These are phyloP conservation scores for Agapornis roseicollis DNA, from an alignment of 2,113 vertebrate species.

Conservation along the genomic window DNA sequence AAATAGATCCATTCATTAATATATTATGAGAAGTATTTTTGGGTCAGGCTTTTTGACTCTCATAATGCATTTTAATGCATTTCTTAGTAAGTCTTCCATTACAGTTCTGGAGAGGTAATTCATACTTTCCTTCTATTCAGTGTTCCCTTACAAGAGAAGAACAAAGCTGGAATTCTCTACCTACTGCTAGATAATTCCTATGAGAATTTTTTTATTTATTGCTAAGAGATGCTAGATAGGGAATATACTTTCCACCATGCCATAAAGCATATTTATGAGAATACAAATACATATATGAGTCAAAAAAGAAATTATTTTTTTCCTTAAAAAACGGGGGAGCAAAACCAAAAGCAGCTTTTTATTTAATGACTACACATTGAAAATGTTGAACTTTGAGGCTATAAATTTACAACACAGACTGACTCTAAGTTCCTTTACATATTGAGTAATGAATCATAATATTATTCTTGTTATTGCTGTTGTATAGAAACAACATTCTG, in stretches of 20 bases:
- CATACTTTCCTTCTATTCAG: not conserved
- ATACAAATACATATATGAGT: not conserved
- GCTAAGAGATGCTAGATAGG: not conserved
- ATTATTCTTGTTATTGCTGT: not conserved
- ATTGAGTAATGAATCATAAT: not conserved
- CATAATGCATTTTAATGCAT: not conserved
- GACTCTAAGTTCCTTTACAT: not conserved
- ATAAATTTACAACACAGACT: not conserved
- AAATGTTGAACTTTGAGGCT: not conserved
- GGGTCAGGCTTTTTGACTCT: constrained; percentile 15
- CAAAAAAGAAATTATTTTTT: not conserved
- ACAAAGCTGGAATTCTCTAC: not conserved
- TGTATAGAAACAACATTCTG: not conserved
- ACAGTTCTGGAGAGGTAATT: not conserved
- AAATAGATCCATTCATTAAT: constrained; percentile 30
- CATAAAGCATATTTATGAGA: not conserved
- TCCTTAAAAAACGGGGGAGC: not conserved
- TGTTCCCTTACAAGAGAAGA: not conserved
- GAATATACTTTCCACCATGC: not conserved
- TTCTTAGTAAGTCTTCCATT: not conserved
- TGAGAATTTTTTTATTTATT: not conserved
- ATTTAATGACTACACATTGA: rapidly evolving
- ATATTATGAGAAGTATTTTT: not conserved
- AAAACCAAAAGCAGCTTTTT: not conserved
- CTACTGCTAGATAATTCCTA: not conserved